Percentiles rank a stretch among this genome's conserved stretches.
phyloP scores from a whole-genome alignment of 2,888 invertebrate genomes.

The Cantharis lateralis region DNA sequence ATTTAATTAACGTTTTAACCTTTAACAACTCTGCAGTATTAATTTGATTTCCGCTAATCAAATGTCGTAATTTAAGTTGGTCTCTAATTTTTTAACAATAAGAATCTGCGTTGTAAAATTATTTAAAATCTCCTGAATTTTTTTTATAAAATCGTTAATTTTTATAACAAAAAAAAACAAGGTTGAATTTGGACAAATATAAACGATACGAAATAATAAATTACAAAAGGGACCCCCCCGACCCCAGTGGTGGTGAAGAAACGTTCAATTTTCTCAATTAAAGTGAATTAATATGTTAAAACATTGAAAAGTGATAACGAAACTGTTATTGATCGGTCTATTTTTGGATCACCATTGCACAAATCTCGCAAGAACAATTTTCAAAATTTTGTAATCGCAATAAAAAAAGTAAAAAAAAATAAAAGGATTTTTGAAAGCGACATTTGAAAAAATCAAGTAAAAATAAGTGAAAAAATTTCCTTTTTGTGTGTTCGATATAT shows the following conservation, averaged over 20 bases:
- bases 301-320: slow-evolving; percentile 43
- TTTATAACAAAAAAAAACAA: neutral
- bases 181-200: neutral
- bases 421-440: neutral
- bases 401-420: neutral
- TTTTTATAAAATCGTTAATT: neutral
- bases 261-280: neutral
- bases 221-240: neutral
- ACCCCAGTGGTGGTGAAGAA: neutral
- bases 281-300: neutral
- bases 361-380: slow-evolving; percentile 42
- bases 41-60: neutral
- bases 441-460: neutral
- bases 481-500: slow-evolving; percentile 30
- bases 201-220: neutral
- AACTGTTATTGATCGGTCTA: slow-evolving; percentile 49
- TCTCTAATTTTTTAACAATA: neutral
- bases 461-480: slow-evolving; percentile 3
- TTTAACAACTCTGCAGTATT: neutral
- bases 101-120: neutral
- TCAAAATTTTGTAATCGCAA: neutral
- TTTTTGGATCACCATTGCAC: slow-evolving; percentile 44
- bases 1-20: neutral
- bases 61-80: neutral
- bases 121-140: neutral